Evolutionary conservation across 2,113 vertebrate genomes (phyloP), one percentile per base, ranked within the genome.

Genomic region (Halichoeres trimaculatus): DNA sequence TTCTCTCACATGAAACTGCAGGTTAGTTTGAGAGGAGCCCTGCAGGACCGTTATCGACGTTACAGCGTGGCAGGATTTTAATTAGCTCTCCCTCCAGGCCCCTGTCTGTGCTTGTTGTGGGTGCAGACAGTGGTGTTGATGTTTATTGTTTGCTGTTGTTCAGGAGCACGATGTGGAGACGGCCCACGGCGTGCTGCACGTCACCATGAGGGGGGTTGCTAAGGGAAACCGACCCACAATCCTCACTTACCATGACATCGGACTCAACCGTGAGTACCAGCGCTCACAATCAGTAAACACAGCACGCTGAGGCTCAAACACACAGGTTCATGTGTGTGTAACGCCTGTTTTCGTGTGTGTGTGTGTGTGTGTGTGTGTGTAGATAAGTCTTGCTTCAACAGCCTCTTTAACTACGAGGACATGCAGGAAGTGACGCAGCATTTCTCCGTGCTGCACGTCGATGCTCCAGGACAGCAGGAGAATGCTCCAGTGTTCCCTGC

Each of bases 121-220:
- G 1, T 13, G 22, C 51, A 54, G 24, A 63, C 35, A 12, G 62
- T 5, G 30, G 26, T 65, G 54, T 5, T 5, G 30, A 26, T 65
- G 54, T 65, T 60, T 35, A 2, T 54, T 48, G 56, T 50, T 45
- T 69, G 22, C 6, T 81, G 62, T 20, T 51, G 83, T 92, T 41
- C 89, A 98, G 97, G 97, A 98, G 87, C 96, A 99, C 64, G 96
- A 99, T 54, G 93, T 99, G 71, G 97, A 99, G 92, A 98, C 96
- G 50, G 91, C 95, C 36, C 95, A 95, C 0, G 97, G 97, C 35
- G 87, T 97, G 79, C 93, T 99, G 70, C 97, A 99, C 3, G 96
- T 98, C 68, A 99, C 97, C 83, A 93, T 99, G 94, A 93, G 96
- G 74, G 97, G 97, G 24, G 93, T 90, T 13, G 94, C 95, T 6